Percentiles rank a stretch among this genome's conserved stretches.
phyloP scores from a whole-genome alignment of 2,113 vertebrate genomes.

The Salvelinus namaycush region DNA sequence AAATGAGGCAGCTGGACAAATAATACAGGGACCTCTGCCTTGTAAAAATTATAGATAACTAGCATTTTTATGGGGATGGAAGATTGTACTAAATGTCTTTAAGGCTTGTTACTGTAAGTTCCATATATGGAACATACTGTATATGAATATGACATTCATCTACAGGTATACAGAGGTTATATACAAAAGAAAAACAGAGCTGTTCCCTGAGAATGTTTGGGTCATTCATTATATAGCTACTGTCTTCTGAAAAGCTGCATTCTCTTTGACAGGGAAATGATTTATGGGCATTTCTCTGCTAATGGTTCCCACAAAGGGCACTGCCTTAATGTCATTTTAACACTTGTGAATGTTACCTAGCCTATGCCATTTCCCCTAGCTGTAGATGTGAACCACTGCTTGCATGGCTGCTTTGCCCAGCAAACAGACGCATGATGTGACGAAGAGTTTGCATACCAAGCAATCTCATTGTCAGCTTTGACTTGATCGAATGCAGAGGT shows the following conservation, averaged over 20 bases:
- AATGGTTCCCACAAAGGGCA: conserved; percentile 6
- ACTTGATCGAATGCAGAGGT: conserved; percentile 57
- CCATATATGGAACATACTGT: too few relatives aligned
- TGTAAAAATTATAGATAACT: too few relatives aligned
- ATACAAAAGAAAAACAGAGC: too few relatives aligned
- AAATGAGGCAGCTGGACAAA: too few relatives aligned
- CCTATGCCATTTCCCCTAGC: background rate
- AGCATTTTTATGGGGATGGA: too few relatives aligned
- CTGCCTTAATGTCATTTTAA: background rate
- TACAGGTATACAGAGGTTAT: too few relatives aligned
- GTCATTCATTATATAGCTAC: background rate
- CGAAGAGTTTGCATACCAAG: conserved; percentile 47
- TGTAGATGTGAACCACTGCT: too few relatives aligned
- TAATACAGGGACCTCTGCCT: too few relatives aligned
- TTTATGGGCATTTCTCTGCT: background rate
- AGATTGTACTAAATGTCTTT: too few relatives aligned
- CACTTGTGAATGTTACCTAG: background rate
- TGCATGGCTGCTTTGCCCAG: background rate
- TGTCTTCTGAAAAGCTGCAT: too few relatives aligned
- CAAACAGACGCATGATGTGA: conserved; percentile 28
- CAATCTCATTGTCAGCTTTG: conserved; percentile 42
- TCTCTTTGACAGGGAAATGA: background rate
- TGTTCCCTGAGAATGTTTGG: background rate
- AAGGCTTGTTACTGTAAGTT: too few relatives aligned
- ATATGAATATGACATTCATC: too few relatives aligned